Base-by-base conservation (phyloP, 2,888 invertebrate species). In the Trachelus iudaicus region DNA sequence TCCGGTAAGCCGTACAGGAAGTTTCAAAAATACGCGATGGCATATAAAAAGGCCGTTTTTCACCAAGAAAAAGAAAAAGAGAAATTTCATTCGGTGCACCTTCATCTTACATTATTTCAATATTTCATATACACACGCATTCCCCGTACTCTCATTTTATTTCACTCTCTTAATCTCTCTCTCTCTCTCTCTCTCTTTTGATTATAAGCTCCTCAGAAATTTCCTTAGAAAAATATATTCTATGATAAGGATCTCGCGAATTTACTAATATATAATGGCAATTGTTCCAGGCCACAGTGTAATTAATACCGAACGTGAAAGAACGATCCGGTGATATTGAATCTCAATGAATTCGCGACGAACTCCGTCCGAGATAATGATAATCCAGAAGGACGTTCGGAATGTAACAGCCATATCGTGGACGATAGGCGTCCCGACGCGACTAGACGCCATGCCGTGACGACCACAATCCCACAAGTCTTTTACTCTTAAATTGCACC, bases 401-500 rank as follows among this genome's bases (percentile, higher is more conserved):
- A 56, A 56, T 56, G 56, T 56, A 56, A 56, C 56, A 56, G 56
- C 56, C 56, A 56, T 56, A 56, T 56, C 23, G 56, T 56, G 23
- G 56, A 56, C 1, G 56, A 9, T 56, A 9, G 56, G 56, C 56
- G 56, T 56, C 56, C 23, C 56, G 56, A 23, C 56, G 56, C 56
- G 23, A 56, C 56, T 9, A 9, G 56, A 56, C 56, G 56, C 56
- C 56, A 0, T 56, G 56, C 56, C 23, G 56, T 9, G 56, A 56
- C 56, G 56, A 56, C 56, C 56, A 23, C 9, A 56, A 56, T 56
- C 56, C 56, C 56, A 56, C 23, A 56, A 56, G 56, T 56, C 56
- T 56, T 56, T 56, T 71, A 71, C 37, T 74, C 35, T 34, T 74
- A 74, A 74, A 84, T 84, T 83, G 82, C 81, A 82, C 81, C 77